Conservation (phyloP, 2,888 invertebrate genomes). For the Apotomis capreana region DNA sequence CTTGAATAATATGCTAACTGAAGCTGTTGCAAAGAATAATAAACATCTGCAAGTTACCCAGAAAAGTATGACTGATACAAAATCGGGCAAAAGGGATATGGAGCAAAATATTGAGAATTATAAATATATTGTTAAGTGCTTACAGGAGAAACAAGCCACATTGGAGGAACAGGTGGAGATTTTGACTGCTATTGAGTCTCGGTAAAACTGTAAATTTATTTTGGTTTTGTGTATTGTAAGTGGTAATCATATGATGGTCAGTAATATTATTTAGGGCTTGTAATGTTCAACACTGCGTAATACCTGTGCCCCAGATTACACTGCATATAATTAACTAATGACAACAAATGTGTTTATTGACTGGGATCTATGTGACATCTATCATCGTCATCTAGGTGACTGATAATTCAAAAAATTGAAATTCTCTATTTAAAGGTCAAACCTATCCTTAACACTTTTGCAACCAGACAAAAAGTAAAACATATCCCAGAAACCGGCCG, state of each 20-base stretch:
- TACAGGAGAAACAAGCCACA: slow-evolving; percentile 76
- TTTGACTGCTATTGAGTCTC: slow-evolving; percentile 71
- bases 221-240: background rate
- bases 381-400: no score
- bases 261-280: no score
- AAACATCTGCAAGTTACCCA: slow-evolving; percentile 66
- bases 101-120: slow-evolving; percentile 67
- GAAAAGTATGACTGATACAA: slow-evolving; percentile 61
- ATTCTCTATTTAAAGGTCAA: no score
- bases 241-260: background rate
- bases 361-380: no score
- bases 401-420: no score
- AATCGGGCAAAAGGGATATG: slow-evolving; percentile 58
- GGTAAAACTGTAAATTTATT: slow-evolving; percentile 51
- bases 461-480: no score
- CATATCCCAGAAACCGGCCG: no score
- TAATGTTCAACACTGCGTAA: no score
- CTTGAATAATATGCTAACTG: slow-evolving; percentile 65
- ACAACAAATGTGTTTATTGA: no score
- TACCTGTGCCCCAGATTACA: no score
- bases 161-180: slow-evolving; percentile 78
- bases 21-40: slow-evolving; percentile 63
- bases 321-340: no score
- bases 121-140: slow-evolving; percentile 73
- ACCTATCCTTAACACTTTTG: no score